A percentile compares a stretch with the other conserved stretches of the same genome.
Conservation (phyloP, 2,888 invertebrate species). For the Limnephilus rhombicus region DNA sequence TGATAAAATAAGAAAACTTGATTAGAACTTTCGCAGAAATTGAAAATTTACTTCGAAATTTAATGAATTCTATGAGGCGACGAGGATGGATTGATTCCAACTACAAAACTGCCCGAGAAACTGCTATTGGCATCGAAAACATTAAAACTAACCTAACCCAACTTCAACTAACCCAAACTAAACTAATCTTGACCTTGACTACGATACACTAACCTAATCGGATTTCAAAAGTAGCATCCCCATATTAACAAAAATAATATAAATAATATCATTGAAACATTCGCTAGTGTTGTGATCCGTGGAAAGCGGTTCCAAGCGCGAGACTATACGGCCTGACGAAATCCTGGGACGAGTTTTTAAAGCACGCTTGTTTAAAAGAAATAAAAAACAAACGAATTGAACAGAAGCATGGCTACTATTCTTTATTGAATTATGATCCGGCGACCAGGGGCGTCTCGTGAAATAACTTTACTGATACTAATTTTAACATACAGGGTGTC, state of each 20-base stretch:
- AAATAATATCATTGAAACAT: neutral
- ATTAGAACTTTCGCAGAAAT: too few species aligned
- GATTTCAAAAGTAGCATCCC: neutral
- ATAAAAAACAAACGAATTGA: conserved; percentile 20
- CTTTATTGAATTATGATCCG: conserved; percentile 43
- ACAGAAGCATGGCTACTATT: conserved; percentile 46
- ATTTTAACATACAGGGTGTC: too few species aligned
- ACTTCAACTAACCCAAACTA: neutral
- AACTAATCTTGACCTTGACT: neutral
- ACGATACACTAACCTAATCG: neutral
- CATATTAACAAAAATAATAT: neutral
- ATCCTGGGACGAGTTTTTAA: neutral
- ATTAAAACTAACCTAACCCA: neutral
- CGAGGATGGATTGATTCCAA: too few species aligned
- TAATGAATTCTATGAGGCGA: too few species aligned
- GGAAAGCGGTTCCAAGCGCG: neutral
- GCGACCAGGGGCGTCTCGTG: conserved; percentile 2
- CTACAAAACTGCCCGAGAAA: too few species aligned
- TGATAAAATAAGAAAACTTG: too few species aligned
- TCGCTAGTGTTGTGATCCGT: neutral
- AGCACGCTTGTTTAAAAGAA: conserved; percentile 19
- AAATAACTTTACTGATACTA: neutral
- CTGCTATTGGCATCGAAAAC: too few species aligned
- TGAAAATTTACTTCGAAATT: too few species aligned
- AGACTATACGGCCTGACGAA: neutral